Evolutionary conservation across 2,888 invertebrate species (phyloP), one percentile per base, ranked within the genome.

Genomic region (Eupithecia centaureata): DNA sequence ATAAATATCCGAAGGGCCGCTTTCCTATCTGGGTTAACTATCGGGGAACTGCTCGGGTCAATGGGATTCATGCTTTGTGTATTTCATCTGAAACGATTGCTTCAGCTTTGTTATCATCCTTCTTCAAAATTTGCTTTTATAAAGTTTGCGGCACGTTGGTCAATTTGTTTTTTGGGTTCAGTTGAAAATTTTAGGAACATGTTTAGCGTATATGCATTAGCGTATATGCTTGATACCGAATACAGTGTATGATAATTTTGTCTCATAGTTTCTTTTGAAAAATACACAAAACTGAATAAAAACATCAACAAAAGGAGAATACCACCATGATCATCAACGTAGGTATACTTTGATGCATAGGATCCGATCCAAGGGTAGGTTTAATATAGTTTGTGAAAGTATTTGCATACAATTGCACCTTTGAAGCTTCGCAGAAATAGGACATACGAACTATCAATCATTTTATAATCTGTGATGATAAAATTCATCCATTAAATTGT

Each of bases 1-100:
- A 89, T 87, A 86, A 88, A 89, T 91, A 83, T 81, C 80, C 76
- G 76, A 89, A 89, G 90, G 90, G 89, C 90, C 86, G 88, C 91
- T 91, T 90, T 90, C 87, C 86, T 85, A 89, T 87, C 86, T 91
- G 76, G 90, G 90, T 89, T 88, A 86, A 84, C 82, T 79, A 75
- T 74, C 75, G 78, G 78, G 74, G 75, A 76, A 78, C 77, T 81
- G 72, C 75, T 74, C 72, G 72, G 76, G 73, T 63, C 42, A 76
- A 80, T 79, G 75, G 75, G 75, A 77, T 76, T 76, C 73, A 77
- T 73, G 61, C 38, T 71, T 61, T 59, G 68, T 61, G 65, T 70
- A 70, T 67, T 71, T 51, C 60, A 18, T 60, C 42, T 33, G 54
- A 15, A 59, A 63, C 47, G 63, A n/a, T 68, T 58, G 56, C 64